A percentile compares a stretch with the other conserved stretches of the same genome.
Conservation (phyloP, 2,113 vertebrate species). For the Pristiophorus japonicus region DNA sequence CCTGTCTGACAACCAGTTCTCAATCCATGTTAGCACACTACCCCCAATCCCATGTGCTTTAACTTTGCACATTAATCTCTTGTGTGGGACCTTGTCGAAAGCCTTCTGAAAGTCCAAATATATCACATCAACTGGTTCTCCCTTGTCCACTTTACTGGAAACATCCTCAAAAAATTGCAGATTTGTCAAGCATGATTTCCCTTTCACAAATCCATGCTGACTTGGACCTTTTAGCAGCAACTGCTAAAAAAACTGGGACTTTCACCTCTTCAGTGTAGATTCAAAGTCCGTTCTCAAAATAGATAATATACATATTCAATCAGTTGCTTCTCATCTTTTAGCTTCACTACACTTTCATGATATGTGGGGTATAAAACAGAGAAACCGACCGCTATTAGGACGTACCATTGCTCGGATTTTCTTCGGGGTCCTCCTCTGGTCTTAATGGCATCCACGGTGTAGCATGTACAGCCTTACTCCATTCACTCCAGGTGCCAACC, state of each 20-base stretch:
- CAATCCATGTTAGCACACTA: no score
- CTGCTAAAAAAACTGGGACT: neutral
- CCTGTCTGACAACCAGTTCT: no score
- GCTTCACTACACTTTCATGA: neutral
- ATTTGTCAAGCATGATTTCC: no score
- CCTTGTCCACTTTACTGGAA: no score
- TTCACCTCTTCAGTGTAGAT: neutral
- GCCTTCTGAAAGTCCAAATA: no score
- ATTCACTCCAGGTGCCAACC: conserved; percentile 95
- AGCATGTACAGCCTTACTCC: conserved; percentile 88
- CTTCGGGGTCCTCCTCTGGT: conserved; percentile 62
- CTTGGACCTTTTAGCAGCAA: no score
- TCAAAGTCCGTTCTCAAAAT: neutral
- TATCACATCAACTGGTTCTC: no score
- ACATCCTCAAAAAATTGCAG: no score
- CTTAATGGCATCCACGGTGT: conserved; percentile 83
- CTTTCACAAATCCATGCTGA: no score
- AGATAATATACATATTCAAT: neutral
- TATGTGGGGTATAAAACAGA: neutral
- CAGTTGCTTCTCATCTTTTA: conserved; percentile 43
- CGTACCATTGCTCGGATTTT: conserved; percentile 65
- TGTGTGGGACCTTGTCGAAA: no score
- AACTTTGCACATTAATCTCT: no score
- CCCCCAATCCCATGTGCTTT: no score
- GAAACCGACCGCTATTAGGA: neutral